Conservation (phyloP, 2,888 invertebrate species). For the Dione vanillae region DNA sequence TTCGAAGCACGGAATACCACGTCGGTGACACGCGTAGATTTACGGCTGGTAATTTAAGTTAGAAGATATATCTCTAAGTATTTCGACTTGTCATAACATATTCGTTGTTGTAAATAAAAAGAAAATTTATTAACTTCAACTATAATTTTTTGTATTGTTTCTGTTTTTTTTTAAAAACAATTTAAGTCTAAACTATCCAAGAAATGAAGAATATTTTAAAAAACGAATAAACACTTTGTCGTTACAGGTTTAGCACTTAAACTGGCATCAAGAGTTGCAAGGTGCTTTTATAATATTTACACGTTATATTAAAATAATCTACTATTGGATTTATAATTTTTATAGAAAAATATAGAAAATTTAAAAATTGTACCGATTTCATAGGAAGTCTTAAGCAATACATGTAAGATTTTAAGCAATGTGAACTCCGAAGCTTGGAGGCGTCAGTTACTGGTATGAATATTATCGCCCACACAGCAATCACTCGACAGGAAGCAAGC, state of each 20-base stretch:
- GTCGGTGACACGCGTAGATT: constrained; percentile 33
- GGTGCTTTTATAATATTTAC: too few relatives aligned
- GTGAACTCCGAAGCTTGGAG: constrained; percentile 30
- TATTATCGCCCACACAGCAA: constrained; percentile 67
- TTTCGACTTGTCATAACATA: constrained; percentile 11
- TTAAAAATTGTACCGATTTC: not conserved
- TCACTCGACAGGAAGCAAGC: constrained; percentile 64
- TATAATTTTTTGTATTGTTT: too few relatives aligned
- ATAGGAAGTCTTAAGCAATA: not conserved
- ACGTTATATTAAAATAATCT: too few relatives aligned
- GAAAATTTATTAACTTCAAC: too few relatives aligned
- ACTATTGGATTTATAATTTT: not conserved
- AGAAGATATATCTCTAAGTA: constrained; percentile 25
- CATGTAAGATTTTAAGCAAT: constrained; percentile 13
- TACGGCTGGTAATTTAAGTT: constrained; percentile 34
- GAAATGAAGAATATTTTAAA: too few relatives aligned
- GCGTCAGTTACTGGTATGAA: constrained; percentile 49
- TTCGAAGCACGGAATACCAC: constrained; percentile 38
- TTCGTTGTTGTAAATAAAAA: not conserved
- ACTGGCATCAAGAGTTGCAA: too few relatives aligned
- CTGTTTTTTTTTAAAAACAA: too few relatives aligned
- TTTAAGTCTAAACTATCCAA: too few relatives aligned
- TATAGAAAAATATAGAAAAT: constrained; percentile 1
- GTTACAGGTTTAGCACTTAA: too few relatives aligned
- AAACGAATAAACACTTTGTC: too few relatives aligned